Percentiles rank a stretch among this genome's conserved stretches.
Conservation (phyloP, 2,797 vertebrate genomes). For the Tragopan temminckii region DNA sequence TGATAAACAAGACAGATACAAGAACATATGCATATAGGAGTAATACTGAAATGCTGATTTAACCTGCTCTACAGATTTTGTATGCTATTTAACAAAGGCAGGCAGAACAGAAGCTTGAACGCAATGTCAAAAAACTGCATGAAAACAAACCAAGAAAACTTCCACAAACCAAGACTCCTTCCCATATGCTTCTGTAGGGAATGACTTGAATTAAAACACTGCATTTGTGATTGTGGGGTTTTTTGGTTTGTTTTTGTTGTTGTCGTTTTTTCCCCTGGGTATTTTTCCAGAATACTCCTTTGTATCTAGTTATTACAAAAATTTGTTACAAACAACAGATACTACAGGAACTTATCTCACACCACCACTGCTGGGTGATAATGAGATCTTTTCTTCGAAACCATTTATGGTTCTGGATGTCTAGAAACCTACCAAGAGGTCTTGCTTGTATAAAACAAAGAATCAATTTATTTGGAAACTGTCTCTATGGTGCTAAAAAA, state of each 20-base stretch:
- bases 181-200: background rate
- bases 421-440: background rate
- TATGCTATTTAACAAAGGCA: background rate
- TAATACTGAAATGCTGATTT: background rate
- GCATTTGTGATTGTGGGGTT: background rate
- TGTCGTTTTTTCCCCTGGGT: background rate
- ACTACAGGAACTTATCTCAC: background rate
- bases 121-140: background rate
- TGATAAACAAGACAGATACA: background rate
- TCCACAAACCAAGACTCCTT: background rate
- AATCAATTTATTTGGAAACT: background rate
- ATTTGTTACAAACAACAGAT: background rate
- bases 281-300: background rate
- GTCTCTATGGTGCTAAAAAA: background rate
- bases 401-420: background rate
- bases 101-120: background rate
- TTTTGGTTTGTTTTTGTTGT: background rate
- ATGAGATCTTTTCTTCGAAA: background rate
- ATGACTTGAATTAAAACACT: background rate
- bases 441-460: background rate
- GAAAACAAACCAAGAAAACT: background rate
- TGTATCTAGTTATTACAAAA: background rate
- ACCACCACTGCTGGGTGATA: background rate
- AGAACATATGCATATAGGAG: background rate
- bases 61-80: background rate